Evolutionary conservation across 2,797 vertebrate species (phyloP).

Genomic region (Chaetophractus vellerosus): DNA sequence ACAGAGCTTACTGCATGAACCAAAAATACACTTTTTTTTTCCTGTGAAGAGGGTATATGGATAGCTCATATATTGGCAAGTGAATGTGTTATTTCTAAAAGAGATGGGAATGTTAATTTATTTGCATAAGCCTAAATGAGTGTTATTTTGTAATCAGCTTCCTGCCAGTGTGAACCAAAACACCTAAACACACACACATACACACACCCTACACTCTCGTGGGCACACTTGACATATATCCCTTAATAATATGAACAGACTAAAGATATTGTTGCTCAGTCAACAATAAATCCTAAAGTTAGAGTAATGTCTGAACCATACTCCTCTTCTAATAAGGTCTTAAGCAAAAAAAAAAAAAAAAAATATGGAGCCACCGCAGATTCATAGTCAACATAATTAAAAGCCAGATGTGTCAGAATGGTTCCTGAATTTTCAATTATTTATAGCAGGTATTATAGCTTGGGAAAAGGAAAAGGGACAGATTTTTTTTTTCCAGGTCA

Average conservation of each 20-base stretch:
- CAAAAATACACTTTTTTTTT: not conserved
- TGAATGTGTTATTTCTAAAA: slow-evolving; percentile 29
- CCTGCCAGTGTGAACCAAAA: slow-evolving; percentile 22
- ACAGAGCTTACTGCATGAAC: not conserved
- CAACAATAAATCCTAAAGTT: not conserved
- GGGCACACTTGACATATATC: not conserved
- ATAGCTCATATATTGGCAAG: not conserved
- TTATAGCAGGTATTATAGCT: slow-evolving; percentile 37
- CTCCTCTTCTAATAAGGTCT: not conserved
- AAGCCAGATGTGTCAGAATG: not conserved
- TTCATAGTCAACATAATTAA: slow-evolving; percentile 11
- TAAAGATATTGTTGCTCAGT: not conserved
- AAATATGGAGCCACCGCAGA: not conserved
- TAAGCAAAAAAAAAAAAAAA: not conserved
- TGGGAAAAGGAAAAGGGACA: not conserved
- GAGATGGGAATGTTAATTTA: not conserved
- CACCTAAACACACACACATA: not conserved
- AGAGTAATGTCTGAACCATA: not conserved
- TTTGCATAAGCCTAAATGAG: not conserved
- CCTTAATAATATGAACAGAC: not conserved
- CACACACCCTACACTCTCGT: not conserved
- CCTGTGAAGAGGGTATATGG: not conserved
- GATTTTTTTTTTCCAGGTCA: not conserved
- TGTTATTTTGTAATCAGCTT: slow-evolving; percentile 28
- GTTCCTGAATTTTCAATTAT: slow-evolving; percentile 1